Base-by-base conservation (phyloP, 2,113 vertebrate genomes). In the Tychaedon coryphoeus region DNA sequence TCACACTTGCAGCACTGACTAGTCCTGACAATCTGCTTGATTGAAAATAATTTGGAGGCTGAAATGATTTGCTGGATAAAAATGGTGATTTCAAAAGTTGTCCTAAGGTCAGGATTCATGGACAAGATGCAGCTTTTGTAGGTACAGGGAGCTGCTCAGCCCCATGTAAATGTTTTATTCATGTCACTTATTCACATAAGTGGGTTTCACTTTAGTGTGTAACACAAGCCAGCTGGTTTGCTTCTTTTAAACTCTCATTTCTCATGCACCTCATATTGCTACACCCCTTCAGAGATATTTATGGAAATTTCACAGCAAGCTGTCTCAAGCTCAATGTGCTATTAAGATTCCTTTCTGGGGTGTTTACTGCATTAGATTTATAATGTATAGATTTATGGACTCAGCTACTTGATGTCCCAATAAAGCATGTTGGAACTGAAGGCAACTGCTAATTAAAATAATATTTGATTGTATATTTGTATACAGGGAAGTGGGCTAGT, bases 201-300 rank as follows among this genome's bases (percentile, higher is more conserved):
- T 93, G 95, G 95, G 96, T 91, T 98, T 57, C 93, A 96, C 92
- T 97, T 94, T 23, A 95, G 95, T 92, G 93, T 95, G 78, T 89
- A 97, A 93, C 94, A 93, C 70, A 95, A 93, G 90, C 96, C 97
- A 98, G 96, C 95, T 98, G 97, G 96, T 96, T 95, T 96, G 95
- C 96, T 97, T 96, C 92, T 71, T 96, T 96, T 96, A 97, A 98
- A 96, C 94, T 96, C 96, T 75, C 92, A 92, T 95, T 97, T 96
- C 94, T 97, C 96, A 97, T 93, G 81, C 75, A 76, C 77, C 96
- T 96, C 92, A 85, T 88, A 94, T 51, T 78, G 89, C 95, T 93
- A 92, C 88, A 96, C 83, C 80, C 84, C 92, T 88, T 96, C 94
- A 88, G 92, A 84, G 95, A 93, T 97, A 98, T 97, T 98, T 97